Base-by-base conservation (phyloP, 2,888 invertebrate species). In the Molanna angustata region DNA sequence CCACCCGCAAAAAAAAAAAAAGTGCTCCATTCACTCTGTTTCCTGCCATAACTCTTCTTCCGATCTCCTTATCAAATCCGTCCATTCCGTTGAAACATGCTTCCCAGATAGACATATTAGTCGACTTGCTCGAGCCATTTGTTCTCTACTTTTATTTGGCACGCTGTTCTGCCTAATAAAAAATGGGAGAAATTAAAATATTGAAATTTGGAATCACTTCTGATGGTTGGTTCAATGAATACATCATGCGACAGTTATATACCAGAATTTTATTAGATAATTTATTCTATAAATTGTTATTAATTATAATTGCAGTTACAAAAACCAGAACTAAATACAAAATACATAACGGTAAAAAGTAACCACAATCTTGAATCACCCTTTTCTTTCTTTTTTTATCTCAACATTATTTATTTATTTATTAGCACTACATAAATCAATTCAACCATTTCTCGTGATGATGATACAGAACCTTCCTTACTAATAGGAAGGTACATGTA, bases 271-370 rank as follows among this genome's bases (percentile, higher is more conserved):
- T 57, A 57, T 50, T 56, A 31, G 49, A 50, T 49, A 42, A 46
- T 57, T 54, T 57, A 54, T 46, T 51, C 54, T 57, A 57, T 54
- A 46, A 45, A 57, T 46, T 52, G 33, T 32, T 40, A 17, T 19
- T 42, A 17, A 37, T 43, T 43, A 57, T 54, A 54, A 49, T 55
- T 52, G 54, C 54, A 57, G 54, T 54, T 57, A 57, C 49, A 52
- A 52, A 57, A 57, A 57, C 57, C 57, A 52, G n/a, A 57, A 55
- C 54, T 57, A 55, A 57, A 54, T 57, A 57, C 54, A 57, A 57
- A 57, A 57, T 57, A 57, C 52, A 54, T 47, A 45, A 48, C 48
- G 54, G 57, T 50, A 54, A 37, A n/a, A 35, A 57, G 51, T 56
- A 56, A 57, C 57, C 57, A 54, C 51, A 51, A 32, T 43, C n/a